Evolutionary conservation across 2,113 vertebrate species (phyloP).

Genomic region (Nothoprocta perdicaria): DNA sequence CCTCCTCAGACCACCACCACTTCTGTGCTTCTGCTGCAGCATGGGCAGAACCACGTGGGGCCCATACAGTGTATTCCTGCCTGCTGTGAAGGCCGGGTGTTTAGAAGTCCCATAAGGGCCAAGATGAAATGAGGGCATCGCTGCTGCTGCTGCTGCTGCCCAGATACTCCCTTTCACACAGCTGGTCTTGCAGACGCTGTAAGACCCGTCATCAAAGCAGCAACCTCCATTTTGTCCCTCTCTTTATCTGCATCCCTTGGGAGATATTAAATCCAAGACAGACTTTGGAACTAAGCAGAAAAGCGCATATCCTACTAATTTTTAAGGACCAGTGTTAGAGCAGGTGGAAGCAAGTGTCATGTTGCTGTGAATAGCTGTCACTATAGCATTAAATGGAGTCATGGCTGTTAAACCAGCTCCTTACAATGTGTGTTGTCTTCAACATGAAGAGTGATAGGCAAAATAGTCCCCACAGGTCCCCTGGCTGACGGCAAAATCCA

Average conservation of each 20-base stretch:
- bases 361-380: not conserved
- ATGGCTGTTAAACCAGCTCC: not conserved
- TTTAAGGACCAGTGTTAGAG: not conserved
- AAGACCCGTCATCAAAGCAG: not conserved
- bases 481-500: not conserved
- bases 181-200: not conserved
- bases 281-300: not conserved
- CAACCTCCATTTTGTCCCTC: not conserved
- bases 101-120: not conserved
- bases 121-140: accelerated
- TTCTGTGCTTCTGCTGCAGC: conserved; percentile 8
- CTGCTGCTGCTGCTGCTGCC: not conserved
- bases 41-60: not conserved
- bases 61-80: not conserved
- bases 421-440: not conserved
- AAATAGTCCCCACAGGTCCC: accelerated
- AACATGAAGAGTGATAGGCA: not conserved
- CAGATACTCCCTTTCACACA: not conserved
- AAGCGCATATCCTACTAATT: not conserved
- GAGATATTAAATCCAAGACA: not conserved
- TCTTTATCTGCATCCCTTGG: not conserved
- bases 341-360: not conserved
- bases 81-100: not conserved
- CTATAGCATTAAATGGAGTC: not conserved
- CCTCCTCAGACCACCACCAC: not conserved